Percentiles rank a stretch among this genome's conserved stretches.
phyloP scores from a whole-genome alignment of 2,113 vertebrate species.

The Charina bottae region DNA sequence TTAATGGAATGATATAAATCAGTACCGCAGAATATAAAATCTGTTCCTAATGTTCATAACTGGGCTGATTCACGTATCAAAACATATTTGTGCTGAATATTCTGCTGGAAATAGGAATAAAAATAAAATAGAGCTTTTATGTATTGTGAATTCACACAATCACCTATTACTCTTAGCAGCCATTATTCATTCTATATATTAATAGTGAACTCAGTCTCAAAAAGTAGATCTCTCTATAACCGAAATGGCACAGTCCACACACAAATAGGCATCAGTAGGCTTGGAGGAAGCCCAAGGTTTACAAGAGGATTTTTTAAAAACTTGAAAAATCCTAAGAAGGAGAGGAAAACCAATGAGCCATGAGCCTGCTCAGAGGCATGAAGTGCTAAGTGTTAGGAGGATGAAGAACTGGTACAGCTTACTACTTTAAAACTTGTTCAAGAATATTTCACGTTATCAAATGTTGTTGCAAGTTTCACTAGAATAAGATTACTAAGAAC shows the following conservation, averaged over 20 bases:
- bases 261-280: neutral
- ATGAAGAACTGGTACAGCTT: neutral
- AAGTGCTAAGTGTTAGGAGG: neutral
- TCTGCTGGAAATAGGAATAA: neutral
- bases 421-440: neutral
- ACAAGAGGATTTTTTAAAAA: neutral
- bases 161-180: neutral
- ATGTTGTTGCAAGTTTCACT: neutral
- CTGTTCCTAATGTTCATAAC: neutral
- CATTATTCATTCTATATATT: neutral
- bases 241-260: neutral
- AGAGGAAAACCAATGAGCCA: neutral
- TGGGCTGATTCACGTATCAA: neutral
- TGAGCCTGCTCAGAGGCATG: neutral
- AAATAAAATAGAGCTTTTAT: neutral
- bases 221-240: neutral
- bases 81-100: neutral
- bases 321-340: neutral
- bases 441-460: neutral
- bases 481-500: neutral
- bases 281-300: neutral
- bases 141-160: neutral
- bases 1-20: conserved; percentile 13
- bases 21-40: neutral
- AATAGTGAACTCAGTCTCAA: neutral